Percentiles rank a stretch among this genome's conserved stretches.
Evolutionary conservation across 2,113 vertebrate species (phyloP).

Genomic region (Hippocampus comes): DNA sequence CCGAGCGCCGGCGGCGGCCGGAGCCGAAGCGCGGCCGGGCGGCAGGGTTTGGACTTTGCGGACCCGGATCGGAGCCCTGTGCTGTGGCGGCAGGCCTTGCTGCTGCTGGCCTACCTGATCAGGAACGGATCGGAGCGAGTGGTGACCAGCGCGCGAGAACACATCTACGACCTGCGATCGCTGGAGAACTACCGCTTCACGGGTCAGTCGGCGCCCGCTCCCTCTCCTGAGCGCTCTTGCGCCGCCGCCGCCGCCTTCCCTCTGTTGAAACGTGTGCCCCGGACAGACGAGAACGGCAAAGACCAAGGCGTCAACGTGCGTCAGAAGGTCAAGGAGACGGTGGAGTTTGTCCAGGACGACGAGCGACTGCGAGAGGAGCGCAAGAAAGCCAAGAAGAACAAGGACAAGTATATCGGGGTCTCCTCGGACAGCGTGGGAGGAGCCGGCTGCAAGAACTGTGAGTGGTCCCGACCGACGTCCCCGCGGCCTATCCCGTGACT

Average conservation of each 20-base stretch:
- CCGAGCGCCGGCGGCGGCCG: too few relatives aligned
- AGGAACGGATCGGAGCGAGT: slow-evolving; percentile 98
- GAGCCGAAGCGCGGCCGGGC: too few relatives aligned
- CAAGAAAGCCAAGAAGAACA: slow-evolving; percentile 98
- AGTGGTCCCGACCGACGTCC: slow-evolving; percentile 1
- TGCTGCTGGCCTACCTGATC: slow-evolving; percentile 98
- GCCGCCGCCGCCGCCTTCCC: background rate
- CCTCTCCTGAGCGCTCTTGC: too few relatives aligned
- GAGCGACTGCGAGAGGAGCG: slow-evolving; percentile 92
- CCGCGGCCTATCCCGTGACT: too few relatives aligned
- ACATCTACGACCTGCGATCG: slow-evolving; percentile 99
- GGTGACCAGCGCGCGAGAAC: slow-evolving; percentile 98
- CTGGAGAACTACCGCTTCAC: slow-evolving; percentile 97
- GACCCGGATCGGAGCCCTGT: too few relatives aligned
- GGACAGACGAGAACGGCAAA: slow-evolving; percentile 90
- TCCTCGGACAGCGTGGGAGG: slow-evolving; percentile 85
- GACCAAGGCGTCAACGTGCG: slow-evolving; percentile 98
- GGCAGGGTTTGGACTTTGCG: too few relatives aligned
- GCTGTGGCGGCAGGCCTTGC: slow-evolving; percentile 79
- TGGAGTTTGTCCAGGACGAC: slow-evolving; percentile 96
- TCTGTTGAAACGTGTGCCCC: slow-evolving; percentile 44
- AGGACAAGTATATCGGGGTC: slow-evolving; percentile 97
- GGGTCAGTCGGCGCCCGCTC: slow-evolving; percentile 28
- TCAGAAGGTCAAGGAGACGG: slow-evolving; percentile 98
- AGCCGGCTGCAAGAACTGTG: slow-evolving; percentile 84